phyloP scores from a whole-genome alignment of 2,113 vertebrate genomes.

The Microcebus ravelobensis region DNA sequence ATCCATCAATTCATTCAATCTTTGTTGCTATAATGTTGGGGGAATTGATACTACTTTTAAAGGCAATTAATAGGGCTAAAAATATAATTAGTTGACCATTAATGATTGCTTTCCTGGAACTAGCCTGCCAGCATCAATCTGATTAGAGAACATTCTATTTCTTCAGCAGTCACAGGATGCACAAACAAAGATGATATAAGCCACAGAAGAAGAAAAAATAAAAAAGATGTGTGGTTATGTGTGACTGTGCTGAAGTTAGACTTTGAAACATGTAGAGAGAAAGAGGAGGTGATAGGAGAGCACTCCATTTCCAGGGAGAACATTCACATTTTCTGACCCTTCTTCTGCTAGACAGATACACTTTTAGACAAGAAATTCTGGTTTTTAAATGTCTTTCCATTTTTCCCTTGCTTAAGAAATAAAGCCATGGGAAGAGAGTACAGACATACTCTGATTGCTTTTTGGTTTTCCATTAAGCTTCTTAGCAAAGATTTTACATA shows the following conservation, averaged over 20 bases:
- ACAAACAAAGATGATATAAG: not conserved
- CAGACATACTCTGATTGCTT: slow-evolving; percentile 71
- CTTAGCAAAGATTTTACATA: slow-evolving; percentile 49
- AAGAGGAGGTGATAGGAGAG: not conserved
- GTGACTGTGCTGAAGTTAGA: not conserved
- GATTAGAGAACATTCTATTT: not conserved
- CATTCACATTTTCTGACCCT: not conserved
- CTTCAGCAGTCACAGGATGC: not conserved
- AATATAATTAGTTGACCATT: not conserved
- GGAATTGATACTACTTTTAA: not conserved
- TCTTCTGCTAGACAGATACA: not conserved
- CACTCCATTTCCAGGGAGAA: not conserved
- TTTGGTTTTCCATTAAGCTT: slow-evolving; percentile 62
- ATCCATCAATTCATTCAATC: not conserved
- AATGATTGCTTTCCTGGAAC: not conserved
- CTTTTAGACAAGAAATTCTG: not conserved
- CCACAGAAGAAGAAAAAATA: not conserved
- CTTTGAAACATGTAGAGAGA: not conserved
- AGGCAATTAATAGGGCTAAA: slow-evolving; percentile 5
- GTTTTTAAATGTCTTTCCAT: slow-evolving; percentile 22
- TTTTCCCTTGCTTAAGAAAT: slow-evolving; percentile 60
- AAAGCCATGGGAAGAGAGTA: slow-evolving; percentile 36
- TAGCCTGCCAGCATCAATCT: not conserved
- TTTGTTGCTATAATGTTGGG: not conserved
- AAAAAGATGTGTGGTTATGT: accelerated